phyloP scores from a whole-genome alignment of 2,888 invertebrate species.

The Trichopria drosophilae region DNA sequence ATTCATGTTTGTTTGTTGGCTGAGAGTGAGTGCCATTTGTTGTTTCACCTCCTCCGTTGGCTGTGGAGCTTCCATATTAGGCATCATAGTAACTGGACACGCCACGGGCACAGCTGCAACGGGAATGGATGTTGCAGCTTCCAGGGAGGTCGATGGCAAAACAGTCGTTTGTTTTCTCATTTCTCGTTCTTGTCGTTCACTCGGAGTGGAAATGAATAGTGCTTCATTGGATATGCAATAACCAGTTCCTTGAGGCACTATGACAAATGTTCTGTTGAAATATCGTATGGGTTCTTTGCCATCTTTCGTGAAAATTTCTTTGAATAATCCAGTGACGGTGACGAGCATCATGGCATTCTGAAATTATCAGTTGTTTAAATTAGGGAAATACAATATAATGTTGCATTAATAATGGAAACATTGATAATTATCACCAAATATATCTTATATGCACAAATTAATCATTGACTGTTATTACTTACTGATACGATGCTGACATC shows the following conservation, averaged over 20 bases:
- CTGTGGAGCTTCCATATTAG: no score
- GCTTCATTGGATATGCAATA: constrained; percentile 87
- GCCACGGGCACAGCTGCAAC: not conserved
- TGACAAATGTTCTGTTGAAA: constrained; percentile 77
- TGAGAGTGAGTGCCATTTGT: constrained; percentile 73
- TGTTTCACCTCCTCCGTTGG: constrained; percentile 60
- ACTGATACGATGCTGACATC: no score
- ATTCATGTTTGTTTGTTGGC: constrained; percentile 82
- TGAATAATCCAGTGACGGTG: constrained; percentile 83
- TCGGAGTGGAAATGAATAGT: constrained; percentile 75
- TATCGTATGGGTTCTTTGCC: constrained; percentile 65
- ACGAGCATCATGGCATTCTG: constrained; percentile 78
- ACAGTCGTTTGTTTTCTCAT: no score
- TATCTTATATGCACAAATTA: no score
- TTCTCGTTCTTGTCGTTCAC: constrained; percentile 69
- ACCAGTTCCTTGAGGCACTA: constrained; percentile 77
- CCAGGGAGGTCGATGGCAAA: constrained; percentile 23
- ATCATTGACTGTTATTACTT: no score
- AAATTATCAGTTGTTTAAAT: no score
- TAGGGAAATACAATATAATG: no score
- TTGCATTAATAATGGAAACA: no score
- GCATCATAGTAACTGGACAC: constrained; percentile 36
- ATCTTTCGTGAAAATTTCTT: constrained; percentile 65
- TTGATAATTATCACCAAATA: no score
- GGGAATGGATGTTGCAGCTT: no score